Evolutionary conservation across 2,888 invertebrate species (phyloP), one percentile per base, ranked within the genome.

Genomic region (Meiosimyza decipiens): DNA sequence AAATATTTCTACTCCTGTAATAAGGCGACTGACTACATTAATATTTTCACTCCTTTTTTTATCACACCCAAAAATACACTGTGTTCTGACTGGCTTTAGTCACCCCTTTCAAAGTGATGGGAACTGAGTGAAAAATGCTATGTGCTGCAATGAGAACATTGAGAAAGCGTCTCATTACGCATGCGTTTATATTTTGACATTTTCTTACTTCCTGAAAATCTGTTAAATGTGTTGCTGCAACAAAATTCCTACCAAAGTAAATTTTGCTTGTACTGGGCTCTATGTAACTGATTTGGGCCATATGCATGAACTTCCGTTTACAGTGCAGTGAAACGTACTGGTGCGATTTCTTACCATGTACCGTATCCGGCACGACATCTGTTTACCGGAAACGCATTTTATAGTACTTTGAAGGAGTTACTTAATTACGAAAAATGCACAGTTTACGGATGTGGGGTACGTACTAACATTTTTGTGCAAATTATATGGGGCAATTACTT

Each of bases 161-260:
- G n/a, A 40, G 40, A 40, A 40, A 40, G 40, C 40, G 9, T 9
- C 12, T 13, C 22, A 11, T 1, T 9, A 5, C 64, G 64, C 64
- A 51, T 64, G 64, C 64, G 51, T 22, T 18, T 22, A 64, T 51
- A 28, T 64, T 40, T 64, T 50, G 64, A 64, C 50, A 50, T 13
- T 51, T 50, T 62, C 51, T 18, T 22, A 51, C 22, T 64, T 64
- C 64, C 64, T 64, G 50, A 50, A 64, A 64, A 64, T 64, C 13
- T 40, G 60, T 33, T 62, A 62, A 40, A 40, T 33, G 40, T n/a
- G 33, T 16, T 60, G 33, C n/a, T 62, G 60, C 60, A 40, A 40
- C 60, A 62, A 9, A 40, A 40, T 40, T 40, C 1, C 9, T 5
- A 40, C 9, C 40, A 40, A 40, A 40, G 9, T 40, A 2, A 40